phyloP scores from a whole-genome alignment of 2,888 invertebrate species.

The Thumatha senex region DNA sequence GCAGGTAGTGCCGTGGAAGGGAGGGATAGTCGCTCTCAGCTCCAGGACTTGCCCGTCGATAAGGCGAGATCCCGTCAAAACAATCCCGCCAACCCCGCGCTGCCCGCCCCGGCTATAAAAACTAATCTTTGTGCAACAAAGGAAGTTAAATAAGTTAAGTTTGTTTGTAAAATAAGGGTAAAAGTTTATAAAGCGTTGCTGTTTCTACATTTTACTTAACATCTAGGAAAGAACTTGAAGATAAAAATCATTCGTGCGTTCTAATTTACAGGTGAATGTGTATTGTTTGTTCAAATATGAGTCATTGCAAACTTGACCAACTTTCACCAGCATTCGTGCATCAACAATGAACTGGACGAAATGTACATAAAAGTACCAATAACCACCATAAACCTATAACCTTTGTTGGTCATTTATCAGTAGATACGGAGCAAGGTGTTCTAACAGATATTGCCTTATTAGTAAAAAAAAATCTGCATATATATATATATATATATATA shows the following conservation, averaged over 20 bases:
- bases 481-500: too few species aligned
- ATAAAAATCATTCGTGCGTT: constrained; percentile 45
- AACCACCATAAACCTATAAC: constrained; percentile 40
- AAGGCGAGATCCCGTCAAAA: constrained; percentile 47
- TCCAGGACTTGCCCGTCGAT: constrained; percentile 34
- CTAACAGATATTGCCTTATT: not conserved
- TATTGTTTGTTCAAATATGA: constrained; percentile 72
- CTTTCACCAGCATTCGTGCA: constrained; percentile 72
- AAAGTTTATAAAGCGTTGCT: not conserved
- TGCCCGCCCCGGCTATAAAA: constrained; percentile 11
- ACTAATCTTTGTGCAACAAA: constrained; percentile 4
- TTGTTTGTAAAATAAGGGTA: too few species aligned
- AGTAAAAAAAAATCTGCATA: not conserved
- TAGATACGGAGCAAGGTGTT: too few species aligned
- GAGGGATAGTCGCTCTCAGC: constrained; percentile 50
- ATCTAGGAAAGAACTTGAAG: too few species aligned
- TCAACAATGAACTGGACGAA: constrained; percentile 58
- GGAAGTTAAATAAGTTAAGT: not conserved
- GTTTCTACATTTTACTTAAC: not conserved
- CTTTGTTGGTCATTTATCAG: constrained; percentile 27
- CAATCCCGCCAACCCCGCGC: constrained; percentile 39
- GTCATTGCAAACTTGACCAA: constrained; percentile 68
- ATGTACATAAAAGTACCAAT: constrained; percentile 30
- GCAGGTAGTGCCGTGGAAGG: constrained; percentile 59
- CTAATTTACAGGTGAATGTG: constrained; percentile 70